Base-by-base conservation (phyloP, 1,140 invertebrate genomes). In the Probaryconus sp. region DNA sequence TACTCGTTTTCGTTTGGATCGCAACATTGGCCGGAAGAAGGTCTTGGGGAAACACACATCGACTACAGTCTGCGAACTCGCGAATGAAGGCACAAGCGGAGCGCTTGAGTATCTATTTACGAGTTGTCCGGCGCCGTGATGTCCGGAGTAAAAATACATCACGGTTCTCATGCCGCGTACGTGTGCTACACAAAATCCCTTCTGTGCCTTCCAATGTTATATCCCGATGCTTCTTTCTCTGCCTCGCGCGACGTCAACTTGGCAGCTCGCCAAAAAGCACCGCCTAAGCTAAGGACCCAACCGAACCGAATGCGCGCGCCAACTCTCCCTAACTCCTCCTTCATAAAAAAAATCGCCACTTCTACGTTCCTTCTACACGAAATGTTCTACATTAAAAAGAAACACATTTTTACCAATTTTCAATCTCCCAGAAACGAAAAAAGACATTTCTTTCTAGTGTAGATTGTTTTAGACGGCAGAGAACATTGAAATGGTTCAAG, bases 121-220 rank as follows among this genome's bases (percentile, higher is more conserved):
- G 87, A 87, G 84, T 88, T 88, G 85, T 88, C 83, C 85, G 87
- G 87, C 87, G 87, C 87, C 87, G 84, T 79, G 82, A 86, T 87
- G 87, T 88, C 87, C 87, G 81, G 85, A 82, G 85, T 87, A 88
- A 87, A 88, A 87, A 88, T 88, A 88, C 82, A 82, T 77, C 72
- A 77, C 77, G 81, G 72, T 78, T 76, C 76, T 78, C 76, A 77
- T 71, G 61, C 58, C 18, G 42, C 75, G 74, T 42, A 47, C 75
- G 76, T 77, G 74, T 50, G 69, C 69, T 60, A 64, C 72, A 77
- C 75, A 79, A 80, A 79, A 78, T 79, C 75, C 60, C 77, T 61
- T 79, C 75, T 74, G 55, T 70, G 35, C 28, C 45, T 40, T 42
- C 37, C 42, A 72, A 40, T 18, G 48, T 60, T 76, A 60, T 58